These are phyloP conservation scores for Metalampra italica DNA, from an alignment of 2,888 invertebrate species.

Conservation along the genomic window DNA sequence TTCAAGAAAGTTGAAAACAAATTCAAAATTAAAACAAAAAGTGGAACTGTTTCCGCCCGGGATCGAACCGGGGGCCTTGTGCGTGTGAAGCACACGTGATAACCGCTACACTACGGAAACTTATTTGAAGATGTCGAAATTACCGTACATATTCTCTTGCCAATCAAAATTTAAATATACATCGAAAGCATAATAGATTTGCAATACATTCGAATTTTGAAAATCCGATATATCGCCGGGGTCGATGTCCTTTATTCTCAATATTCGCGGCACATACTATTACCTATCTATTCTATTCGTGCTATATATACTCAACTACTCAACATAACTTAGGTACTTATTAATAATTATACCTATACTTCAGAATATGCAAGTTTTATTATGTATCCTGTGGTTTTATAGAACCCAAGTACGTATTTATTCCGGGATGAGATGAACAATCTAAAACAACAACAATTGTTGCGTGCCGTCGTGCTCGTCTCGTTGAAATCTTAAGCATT, in stretches of 20 bases:
- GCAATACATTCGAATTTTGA: too few relatives aligned
- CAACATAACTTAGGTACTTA: too few relatives aligned
- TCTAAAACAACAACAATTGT: background rate
- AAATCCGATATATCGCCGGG: too few relatives aligned
- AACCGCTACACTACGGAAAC: slow-evolving; percentile 83
- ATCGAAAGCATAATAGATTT: too few relatives aligned
- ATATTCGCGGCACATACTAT: too few relatives aligned
- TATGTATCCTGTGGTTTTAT: too few relatives aligned
- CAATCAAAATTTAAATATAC: background rate
- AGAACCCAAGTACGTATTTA: too few relatives aligned
- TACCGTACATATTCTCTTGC: background rate
- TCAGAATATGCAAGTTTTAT: too few relatives aligned
- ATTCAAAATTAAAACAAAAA: background rate
- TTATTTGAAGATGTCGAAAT: slow-evolving; percentile 3
- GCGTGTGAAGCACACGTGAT: slow-evolving; percentile 85
- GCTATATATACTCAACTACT: too few relatives aligned
- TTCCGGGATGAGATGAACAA: background rate
- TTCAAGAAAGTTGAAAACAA: background rate
- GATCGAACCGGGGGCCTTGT: slow-evolving; percentile 81
- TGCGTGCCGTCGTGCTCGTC: background rate
- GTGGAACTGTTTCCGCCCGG: slow-evolving; percentile 73
- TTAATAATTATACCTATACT: too few relatives aligned
- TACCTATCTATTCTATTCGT: too few relatives aligned
- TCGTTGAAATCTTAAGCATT: background rate
- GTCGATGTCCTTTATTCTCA: too few relatives aligned